Evolutionary conservation across 2,888 invertebrate genomes (phyloP).

Genomic region (Thymelicus acteon): DNA sequence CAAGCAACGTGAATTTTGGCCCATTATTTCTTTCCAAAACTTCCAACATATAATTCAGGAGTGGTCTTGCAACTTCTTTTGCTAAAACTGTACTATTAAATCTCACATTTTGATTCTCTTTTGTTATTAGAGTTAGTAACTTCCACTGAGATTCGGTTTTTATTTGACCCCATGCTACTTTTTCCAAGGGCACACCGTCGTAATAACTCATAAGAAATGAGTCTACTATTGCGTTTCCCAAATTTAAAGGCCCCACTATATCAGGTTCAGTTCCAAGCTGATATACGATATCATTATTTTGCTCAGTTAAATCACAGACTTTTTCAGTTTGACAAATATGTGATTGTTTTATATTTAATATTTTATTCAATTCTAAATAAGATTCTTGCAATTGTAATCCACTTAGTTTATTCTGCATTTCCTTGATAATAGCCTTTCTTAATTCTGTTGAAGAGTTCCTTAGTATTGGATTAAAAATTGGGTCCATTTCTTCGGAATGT

Average conservation of each 20-base stretch:
- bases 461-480: conserved; percentile 60
- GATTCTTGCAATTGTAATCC: conserved; percentile 51
- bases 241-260: conserved; percentile 57
- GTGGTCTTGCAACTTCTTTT: conserved; percentile 56
- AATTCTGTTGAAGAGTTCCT: conserved; percentile 53
- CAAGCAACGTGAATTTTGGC: conserved; percentile 56
- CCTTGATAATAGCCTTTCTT: conserved; percentile 48
- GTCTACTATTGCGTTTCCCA: conserved; percentile 61
- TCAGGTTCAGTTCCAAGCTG: conserved; percentile 59
- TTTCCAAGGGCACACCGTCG: conserved; percentile 57
- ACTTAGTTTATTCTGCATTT: conserved; percentile 59
- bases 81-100: conserved; percentile 58
- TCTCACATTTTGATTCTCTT: conserved; percentile 60
- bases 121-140: conserved; percentile 54
- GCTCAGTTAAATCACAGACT: conserved; percentile 57
- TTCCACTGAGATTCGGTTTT: conserved; percentile 54
- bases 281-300: conserved; percentile 50
- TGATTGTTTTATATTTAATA: conserved; percentile 61
- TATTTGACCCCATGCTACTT: conserved; percentile 70
- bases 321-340: conserved; percentile 53
- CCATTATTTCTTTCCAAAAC: conserved; percentile 44
- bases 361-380: conserved; percentile 55
- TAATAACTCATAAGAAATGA: conserved; percentile 70
- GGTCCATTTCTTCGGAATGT: conserved; percentile 54
- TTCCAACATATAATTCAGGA: conserved; percentile 58